These are phyloP conservation scores for Drosophila nebulosa DNA, from an alignment of 1,140 invertebrate genomes.

Conservation along the genomic window DNA sequence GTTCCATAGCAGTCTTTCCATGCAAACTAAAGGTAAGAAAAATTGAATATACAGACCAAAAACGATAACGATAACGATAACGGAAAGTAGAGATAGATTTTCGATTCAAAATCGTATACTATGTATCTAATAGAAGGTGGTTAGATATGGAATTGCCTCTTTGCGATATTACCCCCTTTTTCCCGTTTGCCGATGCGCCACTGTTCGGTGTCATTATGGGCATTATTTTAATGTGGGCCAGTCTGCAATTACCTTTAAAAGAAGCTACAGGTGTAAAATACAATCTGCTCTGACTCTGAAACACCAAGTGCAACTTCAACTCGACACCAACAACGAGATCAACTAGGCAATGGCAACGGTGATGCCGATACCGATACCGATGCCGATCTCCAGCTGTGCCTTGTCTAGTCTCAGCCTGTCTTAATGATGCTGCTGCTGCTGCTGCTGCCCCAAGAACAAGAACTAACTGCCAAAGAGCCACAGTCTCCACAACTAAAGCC, in stretches of 20 bases:
- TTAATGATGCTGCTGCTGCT: conserved; percentile 59
- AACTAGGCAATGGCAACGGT: neutral
- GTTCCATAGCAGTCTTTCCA: conserved; percentile 98
- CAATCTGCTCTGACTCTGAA: conserved; percentile 42
- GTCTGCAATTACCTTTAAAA: conserved; percentile 56
- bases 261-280: conserved; percentile 78
- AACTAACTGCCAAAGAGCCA: neutral
- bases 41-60: no score
- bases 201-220: conserved; percentile 40
- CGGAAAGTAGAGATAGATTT: no score
- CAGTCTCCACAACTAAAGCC: conserved; percentile 2
- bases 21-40: conserved; percentile 93
- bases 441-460: conserved; percentile 8
- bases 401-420: conserved; percentile 23
- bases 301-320: conserved; percentile 1
- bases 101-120: no score
- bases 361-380: no score
- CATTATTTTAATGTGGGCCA: conserved; percentile 47
- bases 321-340: neutral
- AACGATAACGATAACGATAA: no score
- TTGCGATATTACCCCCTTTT: no score
- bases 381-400: conserved; percentile 48
- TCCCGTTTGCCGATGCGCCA: neutral
- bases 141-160: no score
- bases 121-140: no score